Conservation (phyloP, 2,797 vertebrate species). For the Harpagifer antarcticus region DNA sequence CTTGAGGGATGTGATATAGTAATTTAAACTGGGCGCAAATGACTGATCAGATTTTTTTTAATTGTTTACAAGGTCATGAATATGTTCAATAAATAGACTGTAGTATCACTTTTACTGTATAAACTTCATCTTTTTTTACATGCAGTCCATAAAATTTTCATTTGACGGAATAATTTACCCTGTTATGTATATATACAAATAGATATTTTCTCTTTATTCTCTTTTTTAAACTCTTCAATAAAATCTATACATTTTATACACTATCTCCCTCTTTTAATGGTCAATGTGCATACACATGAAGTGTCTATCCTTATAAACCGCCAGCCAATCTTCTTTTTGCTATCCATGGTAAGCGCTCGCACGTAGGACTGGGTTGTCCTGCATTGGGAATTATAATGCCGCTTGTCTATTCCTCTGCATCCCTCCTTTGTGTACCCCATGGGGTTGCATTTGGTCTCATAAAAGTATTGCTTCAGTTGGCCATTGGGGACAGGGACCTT, state of each 20-base stretch:
- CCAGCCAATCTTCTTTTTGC: conserved; percentile 99
- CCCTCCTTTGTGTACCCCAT: conserved; percentile 99
- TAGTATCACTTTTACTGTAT: conserved; percentile 99
- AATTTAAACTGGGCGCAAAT: conserved; percentile 97
- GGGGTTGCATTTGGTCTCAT: conserved; percentile 99
- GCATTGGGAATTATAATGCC: conserved; percentile 99
- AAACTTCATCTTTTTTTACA: conserved; percentile 99
- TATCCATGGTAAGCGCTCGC: conserved; percentile 99
- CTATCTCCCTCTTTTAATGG: conserved; percentile 99
- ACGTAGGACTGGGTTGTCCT: conserved; percentile 99
- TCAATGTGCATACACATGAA: conserved; percentile 99
- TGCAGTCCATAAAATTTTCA: conserved; percentile 99
- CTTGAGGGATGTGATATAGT: conserved; percentile 98
- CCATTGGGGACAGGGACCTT: conserved; percentile 98
- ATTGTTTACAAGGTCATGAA: conserved; percentile 99
- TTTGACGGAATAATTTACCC: conserved; percentile 99
- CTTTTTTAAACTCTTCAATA: conserved; percentile 98
- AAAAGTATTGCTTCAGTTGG: conserved; percentile 99
- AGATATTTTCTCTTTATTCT: conserved; percentile 97
- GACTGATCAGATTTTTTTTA: conserved; percentile 92
- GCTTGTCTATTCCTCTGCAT: conserved; percentile 99
- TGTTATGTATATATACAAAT: conserved; percentile 99
- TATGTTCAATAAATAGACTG: conserved; percentile 99
- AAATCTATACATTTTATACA: conserved; percentile 98
- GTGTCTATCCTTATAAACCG: conserved; percentile 99